These are phyloP conservation scores for Resseliella maxima DNA, from an alignment of 2,888 invertebrate genomes.

Conservation along the genomic window DNA sequence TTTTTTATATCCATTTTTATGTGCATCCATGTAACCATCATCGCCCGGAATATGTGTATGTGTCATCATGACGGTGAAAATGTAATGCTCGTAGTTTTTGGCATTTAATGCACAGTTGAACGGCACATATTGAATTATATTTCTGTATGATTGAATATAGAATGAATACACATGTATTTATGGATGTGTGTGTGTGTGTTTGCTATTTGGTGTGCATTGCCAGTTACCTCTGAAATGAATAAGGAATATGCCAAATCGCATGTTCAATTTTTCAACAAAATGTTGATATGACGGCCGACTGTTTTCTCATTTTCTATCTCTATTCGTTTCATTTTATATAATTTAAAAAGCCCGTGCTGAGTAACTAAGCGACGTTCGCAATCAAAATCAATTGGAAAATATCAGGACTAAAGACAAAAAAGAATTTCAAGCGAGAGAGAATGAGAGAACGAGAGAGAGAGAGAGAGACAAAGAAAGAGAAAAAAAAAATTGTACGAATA, in stretches of 20 bases:
- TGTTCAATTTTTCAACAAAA: not conserved
- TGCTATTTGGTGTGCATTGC: not conserved
- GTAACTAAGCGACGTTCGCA: slow-evolving; percentile 30
- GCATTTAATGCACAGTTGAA: not conserved
- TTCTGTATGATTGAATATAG: no score
- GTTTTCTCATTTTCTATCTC: not conserved
- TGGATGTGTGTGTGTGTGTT: not conserved
- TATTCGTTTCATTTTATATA: not conserved
- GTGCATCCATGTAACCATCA: not conserved
- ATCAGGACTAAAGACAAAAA: not conserved
- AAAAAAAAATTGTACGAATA: not conserved
- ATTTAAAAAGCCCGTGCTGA: not conserved
- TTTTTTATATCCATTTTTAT: not conserved
- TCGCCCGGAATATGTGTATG: not conserved
- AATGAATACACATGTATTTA: no score
- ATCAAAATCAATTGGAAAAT: slow-evolving; percentile 40
- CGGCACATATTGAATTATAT: not conserved
- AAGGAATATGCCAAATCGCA: not conserved
- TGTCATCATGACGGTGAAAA: slow-evolving; percentile 20
- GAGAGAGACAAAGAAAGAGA: not conserved
- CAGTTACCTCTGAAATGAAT: not conserved
- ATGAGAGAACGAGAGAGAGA: not conserved
- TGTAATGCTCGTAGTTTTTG: slow-evolving; percentile 2
- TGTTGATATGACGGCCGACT: not conserved
- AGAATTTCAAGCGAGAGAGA: not conserved